Evolutionary conservation across 1,140 invertebrate species (phyloP).

Genomic region (Latrodectus geometricus): DNA sequence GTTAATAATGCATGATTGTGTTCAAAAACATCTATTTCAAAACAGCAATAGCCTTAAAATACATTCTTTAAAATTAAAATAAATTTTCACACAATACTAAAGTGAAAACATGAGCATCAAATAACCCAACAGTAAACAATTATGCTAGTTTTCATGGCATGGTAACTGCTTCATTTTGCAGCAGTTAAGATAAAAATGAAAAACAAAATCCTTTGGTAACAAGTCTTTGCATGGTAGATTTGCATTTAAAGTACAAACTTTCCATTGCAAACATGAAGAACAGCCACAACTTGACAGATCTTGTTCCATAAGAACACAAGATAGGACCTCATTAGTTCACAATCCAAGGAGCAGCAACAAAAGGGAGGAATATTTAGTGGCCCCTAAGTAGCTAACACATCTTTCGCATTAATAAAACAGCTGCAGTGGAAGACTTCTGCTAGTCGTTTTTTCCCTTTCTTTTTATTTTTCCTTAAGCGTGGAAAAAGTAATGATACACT

Average conservation of each 20-base stretch:
- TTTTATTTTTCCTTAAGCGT: slow-evolving; percentile 14
- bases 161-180: background rate
- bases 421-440: slow-evolving; percentile 56
- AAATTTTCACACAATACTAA: background rate
- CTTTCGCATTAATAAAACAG: slow-evolving; percentile 36
- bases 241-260: slow-evolving; percentile 14
- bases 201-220: background rate
- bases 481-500: slow-evolving; percentile 14
- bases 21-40: too few relatives aligned
- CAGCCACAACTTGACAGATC: slow-evolving; percentile 5
- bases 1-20: too few relatives aligned
- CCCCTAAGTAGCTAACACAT: slow-evolving; percentile 9
- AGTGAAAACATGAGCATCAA: background rate
- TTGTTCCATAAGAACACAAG: background rate
- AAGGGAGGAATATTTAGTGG: background rate
- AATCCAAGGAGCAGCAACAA: slow-evolving; percentile 23
- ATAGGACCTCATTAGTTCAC: slow-evolving; percentile 2
- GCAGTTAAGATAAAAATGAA: background rate
- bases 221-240: background rate
- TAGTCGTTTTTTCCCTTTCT: slow-evolving; percentile 8
- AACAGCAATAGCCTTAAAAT: too few relatives aligned
- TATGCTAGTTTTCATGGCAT: background rate
- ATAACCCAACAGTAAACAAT: background rate
- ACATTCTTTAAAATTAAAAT: background rate
- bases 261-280: background rate